Base-by-base conservation (phyloP, 2,113 vertebrate species). In the Puma concolor region DNA sequence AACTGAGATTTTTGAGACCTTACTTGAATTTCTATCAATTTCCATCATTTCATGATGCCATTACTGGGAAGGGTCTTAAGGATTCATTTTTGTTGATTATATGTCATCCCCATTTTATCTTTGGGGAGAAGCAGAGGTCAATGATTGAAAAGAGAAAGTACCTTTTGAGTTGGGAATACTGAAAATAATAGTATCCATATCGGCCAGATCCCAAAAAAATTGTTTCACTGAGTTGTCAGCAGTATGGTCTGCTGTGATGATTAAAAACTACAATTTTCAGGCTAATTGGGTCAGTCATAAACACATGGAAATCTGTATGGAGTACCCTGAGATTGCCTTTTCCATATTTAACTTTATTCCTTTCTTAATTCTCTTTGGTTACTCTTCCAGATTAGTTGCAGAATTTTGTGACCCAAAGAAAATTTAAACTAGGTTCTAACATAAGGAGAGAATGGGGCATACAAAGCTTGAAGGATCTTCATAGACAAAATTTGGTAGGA, bases 181-280 rank as follows among this genome's bases (percentile, higher is more conserved):
- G 41, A 33, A 80, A 96, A 94, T 85, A 90, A 90, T 14, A 89
- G 41, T 74, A 57, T 41, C 6, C 38, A 92, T 41, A 95, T n/a
- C 48, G 48, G 38, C 6, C 44, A 86, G 5, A 79, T 82, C 13
- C 31, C 63, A 69, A 92, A 79, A 74, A 96, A 83, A 89, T 5
- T 86, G 77, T 36, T 44, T 83, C 48, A 87, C 8, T 67, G 64
- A 66, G 8, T 74, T 93, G 8, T 88, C 48, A 94, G n/a, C 71
- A 64, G 52, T 44, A 21, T 82, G 14, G 41, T 92, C 54, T 91
- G 36, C 21, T 79, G 5, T 64, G 23, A 95, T 72, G 48, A 69
- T 66, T 41, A 36, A 71, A 95, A 79, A 76, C 10, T 38, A 72
- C 6, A 67, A 76, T 90, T 95, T 96, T 93, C 41, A 89, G 63